Conservation (phyloP, 2,888 invertebrate species). For the Callyntrura sp. region DNA sequence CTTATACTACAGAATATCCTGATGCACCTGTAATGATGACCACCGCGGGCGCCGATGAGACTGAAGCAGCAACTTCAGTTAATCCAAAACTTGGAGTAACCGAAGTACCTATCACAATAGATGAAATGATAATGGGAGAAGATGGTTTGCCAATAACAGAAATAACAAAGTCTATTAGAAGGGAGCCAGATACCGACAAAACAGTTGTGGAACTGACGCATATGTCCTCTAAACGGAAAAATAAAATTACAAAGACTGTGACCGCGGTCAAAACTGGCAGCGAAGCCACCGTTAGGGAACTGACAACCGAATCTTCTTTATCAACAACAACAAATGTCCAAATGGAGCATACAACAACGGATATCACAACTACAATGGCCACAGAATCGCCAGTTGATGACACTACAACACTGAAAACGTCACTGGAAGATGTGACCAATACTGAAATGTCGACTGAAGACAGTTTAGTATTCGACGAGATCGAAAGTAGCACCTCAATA, state of each 20-base stretch:
- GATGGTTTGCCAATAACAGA: constrained; percentile 55
- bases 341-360: constrained; percentile 11
- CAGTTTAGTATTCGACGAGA: not conserved
- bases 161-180: constrained; percentile 59
- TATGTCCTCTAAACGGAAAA: constrained; percentile 28
- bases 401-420: not conserved
- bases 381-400: not conserved
- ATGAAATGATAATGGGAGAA: constrained; percentile 9
- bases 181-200: constrained; percentile 64
- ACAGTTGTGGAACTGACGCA: constrained; percentile 51
- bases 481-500: not conserved
- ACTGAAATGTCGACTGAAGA: not conserved
- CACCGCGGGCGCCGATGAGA: not conserved
- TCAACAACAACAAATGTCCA: constrained; percentile 18
- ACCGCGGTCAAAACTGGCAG: constrained; percentile 46
- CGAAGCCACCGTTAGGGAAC: constrained; percentile 13
- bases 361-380: not conserved
- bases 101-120: not conserved
- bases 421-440: not conserved
- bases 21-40: not conserved
- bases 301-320: constrained; percentile 20
- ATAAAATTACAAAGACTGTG: constrained; percentile 46
- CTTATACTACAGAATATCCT: constrained; percentile 62
- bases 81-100: not conserved
- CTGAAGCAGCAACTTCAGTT: not conserved